A percentile compares a stretch with the other conserved stretches of the same genome.
phyloP scores from a whole-genome alignment of 2,797 vertebrate genomes.

The Thamnophis elegans region DNA sequence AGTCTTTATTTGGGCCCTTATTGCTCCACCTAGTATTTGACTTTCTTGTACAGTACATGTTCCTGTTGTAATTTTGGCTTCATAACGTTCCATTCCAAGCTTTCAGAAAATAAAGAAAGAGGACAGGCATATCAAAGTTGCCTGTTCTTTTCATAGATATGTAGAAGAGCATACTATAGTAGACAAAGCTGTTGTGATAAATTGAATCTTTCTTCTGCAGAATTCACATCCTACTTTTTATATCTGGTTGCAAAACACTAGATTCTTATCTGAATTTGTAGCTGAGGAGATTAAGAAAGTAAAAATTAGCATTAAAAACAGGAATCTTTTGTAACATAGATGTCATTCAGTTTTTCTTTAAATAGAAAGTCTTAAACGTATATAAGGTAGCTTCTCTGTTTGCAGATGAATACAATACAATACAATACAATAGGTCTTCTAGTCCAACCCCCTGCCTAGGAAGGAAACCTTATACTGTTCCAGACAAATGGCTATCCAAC shows the following conservation, averaged over 20 bases:
- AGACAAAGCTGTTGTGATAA: background rate
- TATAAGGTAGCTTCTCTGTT: background rate
- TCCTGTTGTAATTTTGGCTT: background rate
- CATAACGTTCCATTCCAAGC: background rate
- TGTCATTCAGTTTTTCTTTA: background rate
- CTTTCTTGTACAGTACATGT: too few species aligned
- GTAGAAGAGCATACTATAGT: background rate
- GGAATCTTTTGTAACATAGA: background rate
- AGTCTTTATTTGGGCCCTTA: background rate
- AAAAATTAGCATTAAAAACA: background rate
- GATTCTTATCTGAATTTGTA: background rate
- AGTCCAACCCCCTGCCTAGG: too few species aligned
- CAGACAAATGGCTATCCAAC: too few species aligned
- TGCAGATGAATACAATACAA: background rate
- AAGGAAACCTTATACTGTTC: too few species aligned
- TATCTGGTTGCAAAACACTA: background rate
- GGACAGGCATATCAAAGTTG: background rate
- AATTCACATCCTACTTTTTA: background rate
- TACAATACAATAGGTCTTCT: too few species aligned
- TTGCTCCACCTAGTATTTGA: background rate
- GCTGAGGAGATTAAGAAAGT: background rate
- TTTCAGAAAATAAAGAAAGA: background rate
- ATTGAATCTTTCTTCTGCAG: background rate
- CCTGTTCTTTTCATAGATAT: background rate
- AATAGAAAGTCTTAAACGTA: background rate